phyloP scores from a whole-genome alignment of 2,888 invertebrate genomes.

The Tupiocoris notatus region DNA sequence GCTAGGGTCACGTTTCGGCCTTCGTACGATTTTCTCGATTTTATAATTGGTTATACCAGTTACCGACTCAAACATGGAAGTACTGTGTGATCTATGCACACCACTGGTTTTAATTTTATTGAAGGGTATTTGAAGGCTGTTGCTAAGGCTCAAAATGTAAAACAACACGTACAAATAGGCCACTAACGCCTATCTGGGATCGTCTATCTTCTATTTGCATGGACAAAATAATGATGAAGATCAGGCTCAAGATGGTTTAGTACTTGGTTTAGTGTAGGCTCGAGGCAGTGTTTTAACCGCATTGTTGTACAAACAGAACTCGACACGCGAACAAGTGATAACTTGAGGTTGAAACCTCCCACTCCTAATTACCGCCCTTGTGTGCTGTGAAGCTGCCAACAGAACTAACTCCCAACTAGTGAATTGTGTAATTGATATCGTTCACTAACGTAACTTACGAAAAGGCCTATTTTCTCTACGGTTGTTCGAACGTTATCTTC shows the following conservation, averaged over 20 bases:
- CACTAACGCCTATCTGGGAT: too few species aligned
- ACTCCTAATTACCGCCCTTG: conserved; percentile 16
- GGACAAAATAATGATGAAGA: too few species aligned
- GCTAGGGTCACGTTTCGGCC: too few species aligned
- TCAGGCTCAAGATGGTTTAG: not conserved
- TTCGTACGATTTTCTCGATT: too few species aligned
- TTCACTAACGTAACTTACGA: not conserved
- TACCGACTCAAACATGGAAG: too few species aligned
- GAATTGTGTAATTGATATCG: conserved; percentile 7
- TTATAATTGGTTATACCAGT: too few species aligned
- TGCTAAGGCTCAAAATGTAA: too few species aligned
- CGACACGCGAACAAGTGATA: conserved; percentile 27
- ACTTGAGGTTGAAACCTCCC: conserved; percentile 5
- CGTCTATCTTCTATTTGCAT: too few species aligned
- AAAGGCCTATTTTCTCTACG: not conserved
- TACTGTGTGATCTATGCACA: too few species aligned
- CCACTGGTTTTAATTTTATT: too few species aligned
- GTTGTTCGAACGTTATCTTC: conserved; percentile 7
- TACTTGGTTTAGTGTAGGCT: not conserved
- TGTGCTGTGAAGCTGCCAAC: not conserved
- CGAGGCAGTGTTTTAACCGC: not conserved
- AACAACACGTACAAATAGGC: too few species aligned
- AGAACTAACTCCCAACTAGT: not conserved
- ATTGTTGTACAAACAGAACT: conserved; percentile 7
- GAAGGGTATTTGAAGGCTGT: too few species aligned